Percentiles rank a stretch among this genome's conserved stretches.
These are phyloP conservation scores for Distichodus sexfasciatus DNA, from an alignment of 2,797 vertebrate species.

Conservation along the genomic window DNA sequence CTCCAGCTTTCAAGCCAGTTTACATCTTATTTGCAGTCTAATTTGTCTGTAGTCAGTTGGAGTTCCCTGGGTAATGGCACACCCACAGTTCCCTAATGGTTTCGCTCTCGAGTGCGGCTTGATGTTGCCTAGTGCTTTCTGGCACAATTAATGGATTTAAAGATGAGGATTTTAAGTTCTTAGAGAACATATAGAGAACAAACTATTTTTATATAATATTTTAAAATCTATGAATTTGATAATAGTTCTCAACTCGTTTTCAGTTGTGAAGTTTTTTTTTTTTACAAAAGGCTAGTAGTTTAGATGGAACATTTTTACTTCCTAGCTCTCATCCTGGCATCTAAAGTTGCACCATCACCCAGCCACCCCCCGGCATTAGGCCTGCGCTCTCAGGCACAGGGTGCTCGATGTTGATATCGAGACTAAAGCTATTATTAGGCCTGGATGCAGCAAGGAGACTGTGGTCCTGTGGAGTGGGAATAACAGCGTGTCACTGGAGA, in stretches of 20 bases:
- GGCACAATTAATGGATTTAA: slow-evolving; percentile 36
- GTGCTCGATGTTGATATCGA: slow-evolving; percentile 54
- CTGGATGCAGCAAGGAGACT: slow-evolving; percentile 48
- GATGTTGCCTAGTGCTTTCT: slow-evolving; percentile 36
- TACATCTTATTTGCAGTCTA: background rate
- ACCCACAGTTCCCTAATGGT: slow-evolving; percentile 19
- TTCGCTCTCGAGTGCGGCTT: slow-evolving; percentile 12
- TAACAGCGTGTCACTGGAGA: slow-evolving; percentile 24
- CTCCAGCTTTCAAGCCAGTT: background rate
- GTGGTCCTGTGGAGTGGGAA: slow-evolving; percentile 17
- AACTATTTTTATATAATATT: too few species aligned
- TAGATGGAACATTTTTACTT: background rate
- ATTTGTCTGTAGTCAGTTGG: background rate
- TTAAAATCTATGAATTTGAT: too few species aligned
- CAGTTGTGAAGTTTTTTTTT: too few species aligned
- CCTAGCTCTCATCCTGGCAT: background rate
- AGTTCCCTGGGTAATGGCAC: background rate
- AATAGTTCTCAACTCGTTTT: too few species aligned
- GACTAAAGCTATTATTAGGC: slow-evolving; percentile 54
- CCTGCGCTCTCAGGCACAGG: slow-evolving; percentile 30
- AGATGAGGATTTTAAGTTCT: background rate
- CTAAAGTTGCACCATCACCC: slow-evolving; percentile 18
- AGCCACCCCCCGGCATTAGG: slow-evolving; percentile 39
- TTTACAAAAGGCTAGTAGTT: too few species aligned
- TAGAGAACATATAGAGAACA: too few species aligned